A percentile compares a stretch with the other conserved stretches of the same genome.
Conservation (phyloP, 2,888 invertebrate genomes). For the Eledone cirrhosa region DNA sequence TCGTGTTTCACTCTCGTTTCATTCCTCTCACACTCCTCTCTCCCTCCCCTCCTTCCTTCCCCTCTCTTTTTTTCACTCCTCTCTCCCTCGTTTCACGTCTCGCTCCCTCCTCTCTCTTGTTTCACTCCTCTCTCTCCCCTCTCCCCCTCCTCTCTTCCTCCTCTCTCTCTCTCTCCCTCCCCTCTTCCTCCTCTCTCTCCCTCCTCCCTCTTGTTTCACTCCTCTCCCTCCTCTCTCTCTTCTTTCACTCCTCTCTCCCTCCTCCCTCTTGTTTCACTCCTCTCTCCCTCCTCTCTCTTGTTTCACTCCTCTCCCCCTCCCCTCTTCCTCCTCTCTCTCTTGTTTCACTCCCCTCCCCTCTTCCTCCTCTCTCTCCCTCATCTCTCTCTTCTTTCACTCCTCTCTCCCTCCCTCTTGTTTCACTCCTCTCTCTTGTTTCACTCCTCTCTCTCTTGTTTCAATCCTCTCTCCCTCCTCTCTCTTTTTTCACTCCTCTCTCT, state of each 20-base stretch:
- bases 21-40: background rate
- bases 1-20: too few relatives aligned
- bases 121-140: background rate
- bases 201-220: background rate
- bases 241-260: background rate
- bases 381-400: background rate
- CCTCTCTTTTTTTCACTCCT: background rate
- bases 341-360: background rate
- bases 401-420: background rate
- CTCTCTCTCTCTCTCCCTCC: background rate
- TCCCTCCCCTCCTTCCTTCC: background rate
- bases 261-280: background rate
- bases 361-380: background rate
- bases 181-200: background rate
- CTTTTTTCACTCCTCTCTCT: background rate
- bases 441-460: background rate
- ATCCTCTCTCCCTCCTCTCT: background rate
- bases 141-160: background rate
- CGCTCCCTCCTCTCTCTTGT: background rate
- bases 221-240: background rate
- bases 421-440: background rate
- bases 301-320: background rate
- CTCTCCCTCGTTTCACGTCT: background rate
- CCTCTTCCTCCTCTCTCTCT: too few relatives aligned
- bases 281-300: background rate